A percentile compares a stretch with the other conserved stretches of the same genome.
These are phyloP conservation scores for Brachyopa scutellaris DNA, from an alignment of 2,888 invertebrate species.

Conservation along the genomic window DNA sequence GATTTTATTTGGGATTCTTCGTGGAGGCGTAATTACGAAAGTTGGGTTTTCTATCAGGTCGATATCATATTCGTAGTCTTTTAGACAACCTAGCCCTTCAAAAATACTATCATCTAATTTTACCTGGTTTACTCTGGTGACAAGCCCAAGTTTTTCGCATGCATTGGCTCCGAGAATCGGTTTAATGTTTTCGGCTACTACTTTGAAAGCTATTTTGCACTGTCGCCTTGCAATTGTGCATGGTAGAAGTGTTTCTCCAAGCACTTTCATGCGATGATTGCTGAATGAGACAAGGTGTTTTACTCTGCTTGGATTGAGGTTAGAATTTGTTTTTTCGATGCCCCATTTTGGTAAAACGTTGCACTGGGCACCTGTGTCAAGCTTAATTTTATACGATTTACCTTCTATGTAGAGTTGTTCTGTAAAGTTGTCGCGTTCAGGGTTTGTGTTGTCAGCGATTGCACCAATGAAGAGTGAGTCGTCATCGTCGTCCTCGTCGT, in stretches of 20 bases:
- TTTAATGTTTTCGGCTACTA: constrained; percentile 15
- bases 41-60: too few species aligned
- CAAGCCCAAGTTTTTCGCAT: constrained; percentile 18
- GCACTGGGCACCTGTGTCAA: too few species aligned
- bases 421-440: constrained; percentile 11
- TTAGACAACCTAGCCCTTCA: too few species aligned
- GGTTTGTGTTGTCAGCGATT: too few species aligned
- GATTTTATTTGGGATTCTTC: too few species aligned
- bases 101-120: too few species aligned
- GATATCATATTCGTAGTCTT: too few species aligned
- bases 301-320: not conserved
- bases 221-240: constrained; percentile 1
- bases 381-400: not conserved
- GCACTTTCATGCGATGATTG: constrained; percentile 16
- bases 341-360: constrained; percentile 8
- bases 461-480: not conserved
- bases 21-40: too few species aligned
- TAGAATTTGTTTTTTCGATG: not conserved
- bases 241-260: constrained; percentile 10
- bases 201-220: not conserved
- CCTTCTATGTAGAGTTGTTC: constrained; percentile 18
- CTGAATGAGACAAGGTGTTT: constrained; percentile 28
- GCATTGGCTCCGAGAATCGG: too few species aligned
- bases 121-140: too few species aligned
- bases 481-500: not conserved